Percentiles rank a stretch among this genome's conserved stretches.
phyloP scores from a whole-genome alignment of 2,888 invertebrate species.

The Epicampocera succincta region DNA sequence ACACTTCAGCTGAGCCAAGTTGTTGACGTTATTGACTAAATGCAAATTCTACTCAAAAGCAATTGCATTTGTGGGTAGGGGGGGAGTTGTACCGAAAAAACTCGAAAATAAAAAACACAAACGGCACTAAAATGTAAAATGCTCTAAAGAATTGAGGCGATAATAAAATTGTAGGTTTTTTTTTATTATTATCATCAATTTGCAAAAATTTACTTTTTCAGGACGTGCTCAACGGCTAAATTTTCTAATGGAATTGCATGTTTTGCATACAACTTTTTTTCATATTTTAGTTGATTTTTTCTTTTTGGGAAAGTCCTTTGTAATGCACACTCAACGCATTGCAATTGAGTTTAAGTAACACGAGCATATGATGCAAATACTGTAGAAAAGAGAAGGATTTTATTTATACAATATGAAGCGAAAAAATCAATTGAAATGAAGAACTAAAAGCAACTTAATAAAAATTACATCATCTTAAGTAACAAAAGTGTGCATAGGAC shows the following conservation, averaged over 20 bases:
- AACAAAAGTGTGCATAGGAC: too few species aligned
- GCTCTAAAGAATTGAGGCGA: conserved; percentile 35
- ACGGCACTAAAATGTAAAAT: conserved; percentile 1
- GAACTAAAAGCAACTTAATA: too few species aligned
- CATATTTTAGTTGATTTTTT: neutral
- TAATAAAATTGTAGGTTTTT: conserved; percentile 38
- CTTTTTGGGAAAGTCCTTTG: neutral
- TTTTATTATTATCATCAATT: conserved; percentile 44
- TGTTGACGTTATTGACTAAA: conserved; percentile 58
- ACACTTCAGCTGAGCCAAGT: conserved; percentile 36
- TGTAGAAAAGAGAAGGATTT: too few species aligned
- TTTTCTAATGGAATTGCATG: conserved; percentile 62
- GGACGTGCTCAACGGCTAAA: conserved; percentile 64
- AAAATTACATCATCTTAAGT: too few species aligned
- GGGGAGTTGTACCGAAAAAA: conserved; percentile 37
- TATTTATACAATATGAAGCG: too few species aligned
- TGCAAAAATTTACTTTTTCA: conserved; percentile 32
- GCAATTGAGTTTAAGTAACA: conserved; percentile 10
- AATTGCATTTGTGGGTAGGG: conserved; percentile 50
- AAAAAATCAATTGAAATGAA: too few species aligned
- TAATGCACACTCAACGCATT: neutral
- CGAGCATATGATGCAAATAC: neutral
- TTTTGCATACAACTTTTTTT: conserved; percentile 28
- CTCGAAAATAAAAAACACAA: conserved; percentile 3
- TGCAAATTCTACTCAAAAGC: conserved; percentile 66